Evolutionary conservation across 1,140 invertebrate species (phyloP).

Genomic region (Chelonus insularis): DNA sequence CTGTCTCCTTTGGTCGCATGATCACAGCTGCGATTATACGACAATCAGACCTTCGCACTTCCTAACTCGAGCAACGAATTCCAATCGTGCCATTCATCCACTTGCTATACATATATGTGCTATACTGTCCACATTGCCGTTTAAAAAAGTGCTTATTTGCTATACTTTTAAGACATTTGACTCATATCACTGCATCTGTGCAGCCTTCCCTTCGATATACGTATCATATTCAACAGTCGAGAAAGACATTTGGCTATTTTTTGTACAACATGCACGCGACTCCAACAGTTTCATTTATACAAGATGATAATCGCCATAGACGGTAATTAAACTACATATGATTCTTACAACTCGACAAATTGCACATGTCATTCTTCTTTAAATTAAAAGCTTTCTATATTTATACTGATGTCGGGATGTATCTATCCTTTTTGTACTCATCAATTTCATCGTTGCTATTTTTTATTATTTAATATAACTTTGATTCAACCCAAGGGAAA

Average conservation of each 20-base stretch:
- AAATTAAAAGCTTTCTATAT: neutral
- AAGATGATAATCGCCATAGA: neutral
- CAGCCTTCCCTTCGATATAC: no score
- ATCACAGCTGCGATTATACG: conserved; percentile 12
- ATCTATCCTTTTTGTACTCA: neutral
- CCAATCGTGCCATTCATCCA: conserved; percentile 13
- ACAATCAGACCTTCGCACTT: conserved; percentile 30
- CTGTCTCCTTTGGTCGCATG: conserved; percentile 10
- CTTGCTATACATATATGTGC: neutral
- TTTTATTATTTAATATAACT: no score
- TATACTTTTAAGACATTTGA: no score
- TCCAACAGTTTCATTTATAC: neutral
- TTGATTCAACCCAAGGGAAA: no score
- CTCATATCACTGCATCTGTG: no score
- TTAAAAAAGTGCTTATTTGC: no score
- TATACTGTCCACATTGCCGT: no score
- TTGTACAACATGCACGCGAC: no score
- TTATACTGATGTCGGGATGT: neutral
- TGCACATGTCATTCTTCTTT: conserved; percentile 3
- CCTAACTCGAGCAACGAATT: conserved; percentile 29
- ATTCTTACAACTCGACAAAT: conserved; percentile 8
- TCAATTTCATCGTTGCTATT: neutral
- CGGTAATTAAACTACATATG: neutral
- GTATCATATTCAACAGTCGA: no score
- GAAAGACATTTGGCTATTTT: no score